These are phyloP conservation scores for Oryzias woworae DNA, from an alignment of 2,113 vertebrate genomes.

Conservation along the genomic window DNA sequence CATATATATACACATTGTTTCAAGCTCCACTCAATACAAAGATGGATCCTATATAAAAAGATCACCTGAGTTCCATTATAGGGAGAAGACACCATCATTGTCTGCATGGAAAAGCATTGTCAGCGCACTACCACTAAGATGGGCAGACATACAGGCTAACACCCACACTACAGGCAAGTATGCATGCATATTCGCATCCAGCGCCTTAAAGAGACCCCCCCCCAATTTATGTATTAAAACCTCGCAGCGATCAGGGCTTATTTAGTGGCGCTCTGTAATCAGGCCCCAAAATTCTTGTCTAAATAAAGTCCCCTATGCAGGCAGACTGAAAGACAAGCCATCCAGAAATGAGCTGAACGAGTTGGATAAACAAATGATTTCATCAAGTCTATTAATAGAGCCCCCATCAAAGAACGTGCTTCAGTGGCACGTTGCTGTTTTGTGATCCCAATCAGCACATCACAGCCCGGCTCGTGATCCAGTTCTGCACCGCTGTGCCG, in stretches of 20 bases:
- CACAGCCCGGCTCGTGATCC: slow-evolving; percentile 52
- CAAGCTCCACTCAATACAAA: slow-evolving; percentile 29
- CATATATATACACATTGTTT: not conserved
- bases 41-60: slow-evolving; percentile 15
- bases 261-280: slow-evolving; percentile 67
- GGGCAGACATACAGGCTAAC: not conserved
- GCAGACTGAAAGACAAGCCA: slow-evolving; percentile 58
- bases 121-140: slow-evolving; percentile 17
- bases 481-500: slow-evolving; percentile 53
- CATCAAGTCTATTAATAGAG: slow-evolving; percentile 70
- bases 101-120: slow-evolving; percentile 27
- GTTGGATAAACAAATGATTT: slow-evolving; percentile 69
- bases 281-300: slow-evolving; percentile 54
- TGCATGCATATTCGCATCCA: slow-evolving; percentile 39
- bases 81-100: slow-evolving; percentile 22
- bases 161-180: slow-evolving; percentile 14
- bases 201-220: slow-evolving; percentile 31
- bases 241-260: slow-evolving; percentile 63
- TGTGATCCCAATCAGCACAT: slow-evolving; percentile 58
- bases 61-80: slow-evolving; percentile 14
- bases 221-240: slow-evolving; percentile 52
- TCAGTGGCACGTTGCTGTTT: slow-evolving; percentile 54
- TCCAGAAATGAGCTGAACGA: slow-evolving; percentile 70
- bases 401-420: slow-evolving; percentile 54
- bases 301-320: slow-evolving; percentile 64